Conservation (phyloP, 2,797 vertebrate species). For the Sparus aurata region DNA sequence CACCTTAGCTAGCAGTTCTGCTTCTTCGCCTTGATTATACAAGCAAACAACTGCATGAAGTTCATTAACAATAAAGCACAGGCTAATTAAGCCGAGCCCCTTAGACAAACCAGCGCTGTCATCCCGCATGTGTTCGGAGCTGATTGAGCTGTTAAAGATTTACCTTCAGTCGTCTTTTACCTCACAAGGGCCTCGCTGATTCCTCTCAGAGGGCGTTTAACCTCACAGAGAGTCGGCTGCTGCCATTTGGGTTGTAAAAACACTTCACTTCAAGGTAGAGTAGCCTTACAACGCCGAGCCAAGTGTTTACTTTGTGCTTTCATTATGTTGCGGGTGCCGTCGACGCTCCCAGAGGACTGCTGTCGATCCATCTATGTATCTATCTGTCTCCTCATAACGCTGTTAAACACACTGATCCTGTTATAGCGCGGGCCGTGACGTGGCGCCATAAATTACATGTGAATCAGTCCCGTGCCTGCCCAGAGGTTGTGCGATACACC, state of each 20-base stretch:
- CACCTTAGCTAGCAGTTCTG: slow-evolving; percentile 99
- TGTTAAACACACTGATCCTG: slow-evolving; percentile 57
- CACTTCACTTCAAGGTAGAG: slow-evolving; percentile 58
- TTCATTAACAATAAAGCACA: slow-evolving; percentile 99
- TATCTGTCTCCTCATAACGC: background rate
- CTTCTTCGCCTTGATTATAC: slow-evolving; percentile 99
- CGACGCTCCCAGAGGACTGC: slow-evolving; percentile 4
- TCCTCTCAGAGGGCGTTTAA: slow-evolving; percentile 62
- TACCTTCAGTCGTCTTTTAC: slow-evolving; percentile 75
- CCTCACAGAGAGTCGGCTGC: slow-evolving; percentile 53
- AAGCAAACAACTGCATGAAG: slow-evolving; percentile 99
- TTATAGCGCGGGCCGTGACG: slow-evolving; percentile 60
- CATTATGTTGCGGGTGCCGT: slow-evolving; percentile 19
- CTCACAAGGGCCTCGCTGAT: slow-evolving; percentile 38
- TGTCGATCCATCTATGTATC: slow-evolving; percentile 61
- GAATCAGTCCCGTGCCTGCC: slow-evolving; percentile 78
- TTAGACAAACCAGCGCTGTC: slow-evolving; percentile 95
- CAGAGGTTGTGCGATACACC: slow-evolving; percentile 79
- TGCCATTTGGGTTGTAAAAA: slow-evolving; percentile 60
- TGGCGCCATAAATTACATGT: slow-evolving; percentile 70
- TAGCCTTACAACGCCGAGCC: slow-evolving; percentile 58
- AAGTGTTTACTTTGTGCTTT: slow-evolving; percentile 38
- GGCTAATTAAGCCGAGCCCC: slow-evolving; percentile 99
- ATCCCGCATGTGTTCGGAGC: slow-evolving; percentile 92
- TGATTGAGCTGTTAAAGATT: slow-evolving; percentile 94